A percentile compares a stretch with the other conserved stretches of the same genome.
Evolutionary conservation across 2,113 vertebrate genomes (phyloP).

Genomic region (Bos javanicus): DNA sequence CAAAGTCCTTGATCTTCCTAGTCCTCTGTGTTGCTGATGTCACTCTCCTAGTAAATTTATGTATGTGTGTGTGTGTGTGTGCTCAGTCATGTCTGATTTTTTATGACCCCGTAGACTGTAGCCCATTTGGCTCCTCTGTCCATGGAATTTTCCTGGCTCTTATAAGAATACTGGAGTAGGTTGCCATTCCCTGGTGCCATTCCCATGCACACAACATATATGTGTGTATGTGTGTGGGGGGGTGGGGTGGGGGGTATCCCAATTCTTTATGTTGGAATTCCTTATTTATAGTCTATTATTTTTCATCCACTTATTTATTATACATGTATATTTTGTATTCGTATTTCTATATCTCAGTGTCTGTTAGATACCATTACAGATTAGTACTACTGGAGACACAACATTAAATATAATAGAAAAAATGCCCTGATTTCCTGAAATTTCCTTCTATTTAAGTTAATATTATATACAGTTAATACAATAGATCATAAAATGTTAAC

Average conservation of each 20-base stretch:
- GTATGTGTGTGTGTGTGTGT: neutral
- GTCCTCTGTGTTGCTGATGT: neutral
- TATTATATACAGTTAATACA: neutral
- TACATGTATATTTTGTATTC: neutral
- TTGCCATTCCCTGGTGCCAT: neutral
- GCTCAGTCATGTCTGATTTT: neutral
- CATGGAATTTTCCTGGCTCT: neutral
- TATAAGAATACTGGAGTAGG: neutral
- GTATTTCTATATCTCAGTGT: neutral
- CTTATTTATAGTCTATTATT: neutral
- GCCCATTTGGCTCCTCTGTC: neutral
- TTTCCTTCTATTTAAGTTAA: neutral
- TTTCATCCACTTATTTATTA: neutral
- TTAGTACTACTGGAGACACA: neutral
- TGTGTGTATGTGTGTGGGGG: neutral
- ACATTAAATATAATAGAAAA: neutral
- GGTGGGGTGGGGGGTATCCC: neutral
- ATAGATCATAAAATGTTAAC: neutral
- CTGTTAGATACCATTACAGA: neutral
- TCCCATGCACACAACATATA: rapidly evolving
- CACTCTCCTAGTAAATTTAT: neutral
- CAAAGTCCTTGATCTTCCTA: neutral
- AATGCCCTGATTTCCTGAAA: neutral
- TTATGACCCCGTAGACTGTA: neutral
- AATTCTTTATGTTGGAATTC: neutral